Conservation (phyloP, 2,888 invertebrate genomes). For the Listrodromus nycthemerus region DNA sequence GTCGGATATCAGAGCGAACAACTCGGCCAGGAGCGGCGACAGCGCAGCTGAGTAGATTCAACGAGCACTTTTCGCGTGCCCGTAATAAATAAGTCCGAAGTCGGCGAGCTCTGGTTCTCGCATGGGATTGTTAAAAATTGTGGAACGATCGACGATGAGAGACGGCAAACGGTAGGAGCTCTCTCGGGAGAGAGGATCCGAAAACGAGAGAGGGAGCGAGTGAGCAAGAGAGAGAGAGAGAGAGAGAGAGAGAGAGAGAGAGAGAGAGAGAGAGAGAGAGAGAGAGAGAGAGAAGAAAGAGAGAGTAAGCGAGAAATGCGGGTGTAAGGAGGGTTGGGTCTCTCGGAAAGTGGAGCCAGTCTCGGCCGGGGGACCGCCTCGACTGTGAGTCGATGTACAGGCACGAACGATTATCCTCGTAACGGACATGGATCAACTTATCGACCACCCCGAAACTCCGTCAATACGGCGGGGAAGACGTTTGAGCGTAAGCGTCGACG, state of each 20-base stretch:
- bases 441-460: neutral
- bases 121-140: slow-evolving; percentile 24
- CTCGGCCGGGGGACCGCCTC: slow-evolving; percentile 25
- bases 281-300: slow-evolving; percentile 67
- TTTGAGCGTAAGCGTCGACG: slow-evolving; percentile 3
- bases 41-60: slow-evolving; percentile 21
- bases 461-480: neutral
- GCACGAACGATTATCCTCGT: neutral
- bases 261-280: slow-evolving; percentile 41
- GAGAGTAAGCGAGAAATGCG: slow-evolving; percentile 77
- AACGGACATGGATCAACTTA: neutral
- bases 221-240: slow-evolving; percentile 55
- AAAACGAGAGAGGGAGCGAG: neutral
- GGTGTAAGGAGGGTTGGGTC: slow-evolving; percentile 81
- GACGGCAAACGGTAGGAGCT: slow-evolving; percentile 25
- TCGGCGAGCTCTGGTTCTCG: slow-evolving; percentile 39
- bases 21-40: slow-evolving; percentile 48
- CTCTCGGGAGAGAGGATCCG: slow-evolving; percentile 35
- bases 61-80: slow-evolving; percentile 35
- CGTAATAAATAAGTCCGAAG: slow-evolving; percentile 36
- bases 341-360: slow-evolving; percentile 65
- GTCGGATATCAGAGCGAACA: slow-evolving; percentile 62
- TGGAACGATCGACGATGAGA: slow-evolving; percentile 21
- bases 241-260: slow-evolving; percentile 59
- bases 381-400: neutral